Conservation (phyloP, 30 jellyfish, hydroid and myxozoan species). For the Turritopsis rubra region DNA sequence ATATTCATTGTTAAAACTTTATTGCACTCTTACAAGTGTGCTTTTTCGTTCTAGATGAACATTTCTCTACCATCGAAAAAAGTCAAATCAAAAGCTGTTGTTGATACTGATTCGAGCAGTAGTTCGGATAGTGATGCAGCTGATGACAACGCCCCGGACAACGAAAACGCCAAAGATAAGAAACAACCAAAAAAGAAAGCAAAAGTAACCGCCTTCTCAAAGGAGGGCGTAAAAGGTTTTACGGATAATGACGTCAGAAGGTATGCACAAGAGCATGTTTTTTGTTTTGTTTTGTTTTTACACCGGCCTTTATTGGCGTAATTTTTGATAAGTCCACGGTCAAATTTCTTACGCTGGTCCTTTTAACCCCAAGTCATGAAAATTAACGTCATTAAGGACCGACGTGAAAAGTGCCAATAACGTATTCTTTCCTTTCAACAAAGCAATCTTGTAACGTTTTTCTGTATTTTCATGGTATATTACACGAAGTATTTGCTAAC, state of each 20-base stretch:
- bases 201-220: slow-evolving; percentile 51
- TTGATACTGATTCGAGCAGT: slow-evolving; percentile 26
- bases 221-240: slow-evolving; percentile 86
- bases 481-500: too few species aligned
- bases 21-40: too few species aligned
- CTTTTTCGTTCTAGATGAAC: slow-evolving; percentile 60
- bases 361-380: too few species aligned
- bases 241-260: slow-evolving; percentile 77
- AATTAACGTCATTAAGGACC: too few species aligned
- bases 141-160: slow-evolving; percentile 39
- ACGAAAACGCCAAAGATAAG: slow-evolving; percentile 24
- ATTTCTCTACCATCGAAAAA: slow-evolving; percentile 37
- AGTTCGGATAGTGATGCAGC: slow-evolving; percentile 56
- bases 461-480: too few species aligned
- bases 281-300: neutral
- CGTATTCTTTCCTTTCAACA: too few species aligned
- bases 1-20: too few species aligned
- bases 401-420: too few species aligned
- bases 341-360: too few species aligned
- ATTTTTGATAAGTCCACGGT: too few species aligned
- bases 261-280: slow-evolving; percentile 20
- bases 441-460: too few species aligned
- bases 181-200: slow-evolving; percentile 46
- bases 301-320: too few species aligned
- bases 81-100: slow-evolving; percentile 39